Percentiles rank a stretch among this genome's conserved stretches.
Conservation (phyloP, 2,113 vertebrate species). For the Tetrax tetrax region DNA sequence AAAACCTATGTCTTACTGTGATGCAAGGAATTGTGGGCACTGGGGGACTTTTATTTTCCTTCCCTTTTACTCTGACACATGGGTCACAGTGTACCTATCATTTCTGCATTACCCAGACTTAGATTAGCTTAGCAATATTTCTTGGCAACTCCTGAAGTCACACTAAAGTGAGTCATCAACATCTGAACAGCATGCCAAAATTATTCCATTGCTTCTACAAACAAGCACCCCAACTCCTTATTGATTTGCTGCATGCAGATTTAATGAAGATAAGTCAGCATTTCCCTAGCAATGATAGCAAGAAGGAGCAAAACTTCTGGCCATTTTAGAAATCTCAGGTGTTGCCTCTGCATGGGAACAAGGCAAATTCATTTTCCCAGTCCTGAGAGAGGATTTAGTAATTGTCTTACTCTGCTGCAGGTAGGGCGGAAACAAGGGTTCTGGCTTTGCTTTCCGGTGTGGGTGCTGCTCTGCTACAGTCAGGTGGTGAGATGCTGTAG, state of each 20-base stretch:
- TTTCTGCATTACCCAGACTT: constrained; percentile 11
- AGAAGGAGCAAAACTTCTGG: not conserved
- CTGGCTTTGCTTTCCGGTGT: not conserved
- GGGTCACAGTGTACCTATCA: not conserved
- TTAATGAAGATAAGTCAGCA: constrained; percentile 53
- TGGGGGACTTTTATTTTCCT: not conserved
- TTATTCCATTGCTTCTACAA: not conserved
- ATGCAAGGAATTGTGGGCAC: not conserved
- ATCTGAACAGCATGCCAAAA: constrained; percentile 28
- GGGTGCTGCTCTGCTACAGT: not conserved
- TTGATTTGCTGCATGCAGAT: constrained; percentile 56
- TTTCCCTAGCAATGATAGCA: not conserved
- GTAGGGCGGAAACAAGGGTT: not conserved
- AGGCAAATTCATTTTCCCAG: not conserved
- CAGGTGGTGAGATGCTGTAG: not conserved
- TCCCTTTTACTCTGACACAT: not conserved
- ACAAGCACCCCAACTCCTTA: constrained; percentile 50
- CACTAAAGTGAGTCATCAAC: constrained; percentile 42
- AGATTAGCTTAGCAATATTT: constrained; percentile 12
- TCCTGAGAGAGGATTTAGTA: not conserved
- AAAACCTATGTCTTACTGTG: not conserved
- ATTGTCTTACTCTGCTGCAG: not conserved
- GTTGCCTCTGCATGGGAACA: not conserved
- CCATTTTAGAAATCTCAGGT: not conserved
- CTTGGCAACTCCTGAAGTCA: constrained; percentile 11